Evolutionary conservation across 2,888 invertebrate genomes (phyloP).

Genomic region (Cantharis lateralis): DNA sequence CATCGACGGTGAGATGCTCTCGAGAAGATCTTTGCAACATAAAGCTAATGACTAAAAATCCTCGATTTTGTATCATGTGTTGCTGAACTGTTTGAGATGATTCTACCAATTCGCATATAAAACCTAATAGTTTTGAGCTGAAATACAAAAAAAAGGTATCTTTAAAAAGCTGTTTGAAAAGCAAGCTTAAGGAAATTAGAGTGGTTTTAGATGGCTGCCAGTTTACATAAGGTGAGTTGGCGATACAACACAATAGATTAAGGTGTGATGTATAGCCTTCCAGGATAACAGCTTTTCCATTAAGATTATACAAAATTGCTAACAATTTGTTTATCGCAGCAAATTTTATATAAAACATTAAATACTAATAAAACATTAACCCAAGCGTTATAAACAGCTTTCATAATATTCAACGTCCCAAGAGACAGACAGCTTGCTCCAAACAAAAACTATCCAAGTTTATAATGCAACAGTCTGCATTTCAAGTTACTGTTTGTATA

Average conservation of each 20-base stretch:
- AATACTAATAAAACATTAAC: background rate
- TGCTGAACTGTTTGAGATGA: slow-evolving; percentile 97
- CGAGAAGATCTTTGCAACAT: slow-evolving; percentile 92
- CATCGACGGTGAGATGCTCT: slow-evolving; percentile 93
- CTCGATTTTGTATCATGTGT: slow-evolving; percentile 98
- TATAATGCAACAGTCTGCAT: too few relatives aligned
- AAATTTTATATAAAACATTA: background rate
- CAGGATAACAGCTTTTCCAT: background rate
- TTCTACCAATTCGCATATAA: slow-evolving; percentile 96
- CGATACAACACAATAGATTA: background rate
- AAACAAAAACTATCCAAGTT: too few relatives aligned
- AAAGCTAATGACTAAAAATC: slow-evolving; percentile 97
- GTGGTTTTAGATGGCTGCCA: background rate
- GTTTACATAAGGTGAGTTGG: background rate
- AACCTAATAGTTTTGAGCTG: slow-evolving; percentile 93
- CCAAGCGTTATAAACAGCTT: background rate
- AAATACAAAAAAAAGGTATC: slow-evolving; percentile 37
- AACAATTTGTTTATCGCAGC: background rate
- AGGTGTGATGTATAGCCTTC: background rate
- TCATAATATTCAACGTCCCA: background rate
- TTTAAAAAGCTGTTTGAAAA: background rate
- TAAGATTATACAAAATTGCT: background rate
- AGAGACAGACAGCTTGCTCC: too few relatives aligned
- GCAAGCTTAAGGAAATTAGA: background rate
- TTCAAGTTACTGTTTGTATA: too few relatives aligned